These are phyloP conservation scores for Diarsia mendica DNA, from an alignment of 2,888 invertebrate species.

Conservation along the genomic window DNA sequence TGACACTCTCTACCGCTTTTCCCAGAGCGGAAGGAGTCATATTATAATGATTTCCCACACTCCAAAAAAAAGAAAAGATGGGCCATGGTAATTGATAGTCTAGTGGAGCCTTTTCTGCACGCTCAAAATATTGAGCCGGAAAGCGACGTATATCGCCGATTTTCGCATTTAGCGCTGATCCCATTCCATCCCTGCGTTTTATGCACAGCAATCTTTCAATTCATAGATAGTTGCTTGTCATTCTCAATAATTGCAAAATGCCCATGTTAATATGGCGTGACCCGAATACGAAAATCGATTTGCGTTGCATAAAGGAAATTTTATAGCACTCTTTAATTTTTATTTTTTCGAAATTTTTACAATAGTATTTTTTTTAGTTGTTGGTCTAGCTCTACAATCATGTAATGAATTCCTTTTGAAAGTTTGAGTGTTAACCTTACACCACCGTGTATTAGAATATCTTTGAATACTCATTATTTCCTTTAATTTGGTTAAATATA, in stretches of 20 bases:
- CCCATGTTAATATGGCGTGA: conserved; percentile 38
- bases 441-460: too few species aligned
- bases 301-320: conserved; percentile 40
- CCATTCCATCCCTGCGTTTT: conserved; percentile 55
- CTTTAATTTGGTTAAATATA: too few species aligned
- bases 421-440: background rate
- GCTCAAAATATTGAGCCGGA: background rate
- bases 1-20: too few species aligned
- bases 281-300: conserved; percentile 57
- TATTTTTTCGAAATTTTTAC: background rate
- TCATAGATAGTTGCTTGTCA: conserved; percentile 55
- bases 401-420: background rate
- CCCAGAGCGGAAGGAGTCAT: too few species aligned
- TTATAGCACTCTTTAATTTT: conserved; percentile 1
- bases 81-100: background rate
- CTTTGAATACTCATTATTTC: background rate
- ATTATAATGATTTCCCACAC: too few species aligned
- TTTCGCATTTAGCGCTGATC: background rate
- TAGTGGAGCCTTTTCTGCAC: background rate
- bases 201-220: conserved; percentile 58
- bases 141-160: background rate
- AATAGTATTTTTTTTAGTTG: background rate
- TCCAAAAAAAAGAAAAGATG: background rate
- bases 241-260: conserved; percentile 60
- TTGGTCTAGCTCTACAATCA: background rate